Percentiles rank a stretch among this genome's conserved stretches.
These are phyloP conservation scores for Myiagra hebetior DNA, from an alignment of 2,113 vertebrate genomes.

Conservation along the genomic window DNA sequence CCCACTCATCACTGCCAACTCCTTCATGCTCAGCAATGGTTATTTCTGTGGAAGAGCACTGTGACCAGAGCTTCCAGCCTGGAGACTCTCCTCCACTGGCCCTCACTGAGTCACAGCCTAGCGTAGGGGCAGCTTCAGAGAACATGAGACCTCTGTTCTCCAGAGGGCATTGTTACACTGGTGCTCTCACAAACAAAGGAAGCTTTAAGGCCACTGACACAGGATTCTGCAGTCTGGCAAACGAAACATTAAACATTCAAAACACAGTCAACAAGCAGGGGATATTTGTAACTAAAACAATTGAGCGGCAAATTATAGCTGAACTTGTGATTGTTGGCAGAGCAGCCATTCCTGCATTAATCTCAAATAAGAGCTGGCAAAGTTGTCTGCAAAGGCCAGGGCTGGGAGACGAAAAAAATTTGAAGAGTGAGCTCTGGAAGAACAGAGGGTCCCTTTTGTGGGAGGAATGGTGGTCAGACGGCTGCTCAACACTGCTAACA, in stretches of 20 bases:
- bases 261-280: background rate
- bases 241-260: background rate
- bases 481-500: background rate
- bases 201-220: background rate
- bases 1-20: background rate
- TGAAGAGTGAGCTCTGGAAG: background rate
- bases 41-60: background rate
- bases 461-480: background rate
- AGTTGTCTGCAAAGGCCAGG: background rate
- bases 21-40: background rate
- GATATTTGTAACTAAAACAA: background rate
- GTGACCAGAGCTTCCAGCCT: background rate
- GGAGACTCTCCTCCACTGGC: background rate
- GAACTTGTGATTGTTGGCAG: conserved; percentile 7
- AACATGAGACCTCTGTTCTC: background rate
- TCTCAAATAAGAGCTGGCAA: background rate
- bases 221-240: background rate
- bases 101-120: background rate
- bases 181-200: background rate
- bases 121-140: background rate
- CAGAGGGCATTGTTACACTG: background rate
- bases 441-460: background rate
- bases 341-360: background rate
- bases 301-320: background rate
- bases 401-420: background rate